Conservation (phyloP, 2,888 invertebrate genomes). For the Leucoptera coffeella region DNA sequence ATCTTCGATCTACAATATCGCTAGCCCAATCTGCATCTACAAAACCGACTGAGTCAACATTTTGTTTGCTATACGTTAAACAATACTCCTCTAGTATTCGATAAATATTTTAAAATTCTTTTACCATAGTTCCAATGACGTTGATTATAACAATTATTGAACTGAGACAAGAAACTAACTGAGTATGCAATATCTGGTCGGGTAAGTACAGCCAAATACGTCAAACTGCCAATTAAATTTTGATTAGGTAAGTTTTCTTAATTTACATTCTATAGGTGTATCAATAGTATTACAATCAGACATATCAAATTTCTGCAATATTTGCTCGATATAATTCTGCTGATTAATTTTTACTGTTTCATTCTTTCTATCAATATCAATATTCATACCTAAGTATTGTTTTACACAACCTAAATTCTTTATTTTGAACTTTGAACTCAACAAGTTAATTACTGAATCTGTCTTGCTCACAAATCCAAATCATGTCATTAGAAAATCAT, state of each 20-base stretch:
- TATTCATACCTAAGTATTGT: background rate
- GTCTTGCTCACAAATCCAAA: background rate
- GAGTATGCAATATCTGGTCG: constrained; percentile 8
- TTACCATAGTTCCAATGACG: constrained; percentile 8
- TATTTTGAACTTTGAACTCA: constrained; percentile 1
- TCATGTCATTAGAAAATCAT: constrained; percentile 1
- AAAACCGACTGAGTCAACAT: constrained; percentile 2
- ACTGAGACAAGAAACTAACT: constrained; percentile 8
- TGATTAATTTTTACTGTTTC: background rate
- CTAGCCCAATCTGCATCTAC: constrained; percentile 5
- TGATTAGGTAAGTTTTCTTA: background rate
- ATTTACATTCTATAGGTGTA: constrained; percentile 1
- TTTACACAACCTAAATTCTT: background rate
- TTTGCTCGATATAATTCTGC: constrained; percentile 1
- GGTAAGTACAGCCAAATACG: constrained; percentile 8
- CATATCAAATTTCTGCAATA: constrained; percentile 1
- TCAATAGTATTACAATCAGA: background rate
- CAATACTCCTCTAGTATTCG: constrained; percentile 7
- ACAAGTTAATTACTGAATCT: background rate
- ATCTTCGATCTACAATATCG: constrained; percentile 1
- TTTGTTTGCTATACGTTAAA: constrained; percentile 6
- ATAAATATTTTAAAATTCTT: constrained; percentile 7
- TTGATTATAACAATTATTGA: constrained; percentile 7
- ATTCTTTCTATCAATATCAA: background rate
- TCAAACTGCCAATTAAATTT: constrained; percentile 6